Evolutionary conservation across 2,797 vertebrate genomes (phyloP).

Genomic region (Cynopterus sphinx): DNA sequence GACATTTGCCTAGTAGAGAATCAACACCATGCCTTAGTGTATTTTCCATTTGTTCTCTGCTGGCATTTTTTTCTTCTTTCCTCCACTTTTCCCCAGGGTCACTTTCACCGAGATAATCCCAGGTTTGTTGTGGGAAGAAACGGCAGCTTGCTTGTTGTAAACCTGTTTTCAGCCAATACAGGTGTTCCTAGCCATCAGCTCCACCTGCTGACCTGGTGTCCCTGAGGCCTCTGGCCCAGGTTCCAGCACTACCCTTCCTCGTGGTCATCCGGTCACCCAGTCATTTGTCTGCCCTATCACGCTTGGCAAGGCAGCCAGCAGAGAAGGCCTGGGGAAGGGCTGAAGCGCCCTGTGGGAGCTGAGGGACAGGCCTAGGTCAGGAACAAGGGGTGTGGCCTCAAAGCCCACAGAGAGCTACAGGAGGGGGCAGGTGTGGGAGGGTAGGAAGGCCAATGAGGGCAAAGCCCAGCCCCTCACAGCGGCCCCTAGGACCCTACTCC

Average conservation of each 20-base stretch:
- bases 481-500: fast-evolving
- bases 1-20: fast-evolving
- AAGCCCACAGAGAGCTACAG: neutral
- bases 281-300: neutral
- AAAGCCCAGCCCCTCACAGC: neutral
- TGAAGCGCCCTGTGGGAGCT: neutral
- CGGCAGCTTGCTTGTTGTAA: neutral
- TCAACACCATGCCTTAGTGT: fast-evolving
- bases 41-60: neutral
- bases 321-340: neutral
- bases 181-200: neutral
- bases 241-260: neutral
- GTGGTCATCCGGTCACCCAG: fast-evolving
- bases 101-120: neutral
- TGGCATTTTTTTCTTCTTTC: neutral
- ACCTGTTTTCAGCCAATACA: conserved; percentile 54
- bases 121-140: neutral
- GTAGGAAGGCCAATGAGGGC: neutral
- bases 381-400: neutral
- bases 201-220: neutral
- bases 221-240: neutral
- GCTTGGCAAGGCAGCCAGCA: fast-evolving
- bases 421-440: neutral
- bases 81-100: neutral
- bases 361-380: neutral